A percentile compares a stretch with the other conserved stretches of the same genome.
These are phyloP conservation scores for Dinoponera quadriceps DNA, from an alignment of 1,140 invertebrate genomes.

Conservation along the genomic window DNA sequence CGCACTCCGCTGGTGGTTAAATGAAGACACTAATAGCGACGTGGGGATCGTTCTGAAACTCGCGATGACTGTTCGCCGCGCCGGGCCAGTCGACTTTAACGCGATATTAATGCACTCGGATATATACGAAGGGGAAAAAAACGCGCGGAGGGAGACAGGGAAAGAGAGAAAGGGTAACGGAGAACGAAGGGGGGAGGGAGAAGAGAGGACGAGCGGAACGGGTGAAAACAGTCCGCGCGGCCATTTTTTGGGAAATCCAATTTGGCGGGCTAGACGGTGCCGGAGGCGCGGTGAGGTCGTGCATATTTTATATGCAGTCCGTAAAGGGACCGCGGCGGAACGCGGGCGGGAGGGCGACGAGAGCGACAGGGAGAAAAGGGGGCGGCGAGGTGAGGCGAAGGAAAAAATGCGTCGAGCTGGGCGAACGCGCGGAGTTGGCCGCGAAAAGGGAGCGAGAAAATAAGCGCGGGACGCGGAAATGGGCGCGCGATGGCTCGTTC, in stretches of 20 bases:
- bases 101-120: conserved; percentile 24
- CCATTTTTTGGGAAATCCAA: conserved; percentile 69
- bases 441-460: conserved; percentile 42
- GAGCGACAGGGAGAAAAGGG: not conserved
- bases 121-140: conserved; percentile 13
- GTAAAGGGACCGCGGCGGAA: conserved; percentile 52
- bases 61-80: not conserved
- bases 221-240: conserved; percentile 48
- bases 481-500: not conserved
- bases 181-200: too few species aligned
- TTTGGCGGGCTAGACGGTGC: conserved; percentile 58
- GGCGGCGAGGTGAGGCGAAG: not conserved
- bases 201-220: conserved; percentile 1
- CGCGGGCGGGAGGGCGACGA: conserved; percentile 23
- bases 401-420: conserved; percentile 57
- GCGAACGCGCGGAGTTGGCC: not conserved
- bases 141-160: too few species aligned
- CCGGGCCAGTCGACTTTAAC: conserved; percentile 10
- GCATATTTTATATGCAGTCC: conserved; percentile 70
- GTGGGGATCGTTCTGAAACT: too few species aligned
- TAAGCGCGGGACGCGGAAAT: conserved; percentile 11
- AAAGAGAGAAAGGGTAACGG: too few species aligned
- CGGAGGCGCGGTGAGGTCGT: conserved; percentile 33
- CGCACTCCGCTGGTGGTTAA: not conserved
- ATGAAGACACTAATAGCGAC: conserved; percentile 16